A percentile compares a stretch with the other conserved stretches of the same genome.
Conservation (phyloP, 2,113 vertebrate species). For the Gobio gobio region DNA sequence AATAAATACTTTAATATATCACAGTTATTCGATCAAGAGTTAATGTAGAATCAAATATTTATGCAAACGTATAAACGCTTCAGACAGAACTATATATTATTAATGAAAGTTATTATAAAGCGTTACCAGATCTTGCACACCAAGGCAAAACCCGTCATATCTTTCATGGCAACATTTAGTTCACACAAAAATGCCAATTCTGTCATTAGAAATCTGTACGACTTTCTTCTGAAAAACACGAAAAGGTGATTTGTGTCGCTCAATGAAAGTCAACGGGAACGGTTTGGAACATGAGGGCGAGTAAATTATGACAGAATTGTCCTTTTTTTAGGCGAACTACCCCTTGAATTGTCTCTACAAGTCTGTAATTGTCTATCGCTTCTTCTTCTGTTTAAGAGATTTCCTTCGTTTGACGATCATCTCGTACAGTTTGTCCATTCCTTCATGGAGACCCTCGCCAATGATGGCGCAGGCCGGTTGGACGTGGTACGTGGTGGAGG, state of each 20-base stretch:
- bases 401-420: slow-evolving; percentile 96
- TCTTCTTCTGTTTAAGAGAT: slow-evolving; percentile 93
- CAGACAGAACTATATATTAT: not conserved
- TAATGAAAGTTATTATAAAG: slow-evolving; percentile 13
- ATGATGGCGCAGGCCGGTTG: slow-evolving; percentile 98
- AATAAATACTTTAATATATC: not conserved
- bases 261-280: not conserved
- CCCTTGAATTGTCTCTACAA: not conserved
- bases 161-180: slow-evolving; percentile 2
- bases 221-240: too few relatives aligned
- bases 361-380: slow-evolving; percentile 73
- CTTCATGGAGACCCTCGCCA: slow-evolving; percentile 93
- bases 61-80: not conserved
- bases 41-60: not conserved
- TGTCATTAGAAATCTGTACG: not conserved
- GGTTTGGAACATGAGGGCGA: not conserved
- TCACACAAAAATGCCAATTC: not conserved
- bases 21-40: not conserved
- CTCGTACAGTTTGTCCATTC: slow-evolving; percentile 96
- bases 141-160: not conserved
- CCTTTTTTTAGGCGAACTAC: not conserved
- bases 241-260: not conserved
- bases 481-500: slow-evolving; percentile 90
- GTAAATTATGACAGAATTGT: slow-evolving; percentile 13
- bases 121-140: not conserved